Evolutionary conservation across 2,797 vertebrate genomes (phyloP).

Genomic region (Lophotriccus pileatus): DNA sequence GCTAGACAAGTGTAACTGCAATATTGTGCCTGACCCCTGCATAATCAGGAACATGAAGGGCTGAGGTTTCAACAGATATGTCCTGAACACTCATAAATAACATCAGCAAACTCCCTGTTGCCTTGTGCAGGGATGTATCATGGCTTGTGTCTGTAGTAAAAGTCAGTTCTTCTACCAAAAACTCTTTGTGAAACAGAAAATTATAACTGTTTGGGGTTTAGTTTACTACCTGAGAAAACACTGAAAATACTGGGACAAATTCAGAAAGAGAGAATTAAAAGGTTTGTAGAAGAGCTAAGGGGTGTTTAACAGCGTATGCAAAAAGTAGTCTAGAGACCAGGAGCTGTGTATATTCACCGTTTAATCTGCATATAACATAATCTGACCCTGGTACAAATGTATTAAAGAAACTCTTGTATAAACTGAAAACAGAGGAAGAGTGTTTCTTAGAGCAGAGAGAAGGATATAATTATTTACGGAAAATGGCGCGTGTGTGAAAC

Average conservation of each 20-base stretch:
- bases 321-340: not conserved
- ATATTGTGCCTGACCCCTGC: not conserved
- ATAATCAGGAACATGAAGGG: not conserved
- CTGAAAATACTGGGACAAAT: not conserved
- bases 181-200: not conserved
- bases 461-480: not conserved
- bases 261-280: not conserved
- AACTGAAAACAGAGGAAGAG: not conserved
- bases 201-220: not conserved
- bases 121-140: not conserved
- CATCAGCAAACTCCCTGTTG: not conserved
- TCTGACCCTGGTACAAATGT: not conserved
- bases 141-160: rapidly evolving
- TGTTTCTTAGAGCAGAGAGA: not conserved
- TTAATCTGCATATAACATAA: not conserved
- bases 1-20: not conserved
- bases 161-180: not conserved
- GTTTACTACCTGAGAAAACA: not conserved
- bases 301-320: not conserved
- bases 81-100: not conserved
- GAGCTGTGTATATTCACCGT: not conserved
- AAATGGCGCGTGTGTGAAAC: not conserved
- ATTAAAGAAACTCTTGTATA: not conserved
- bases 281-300: not conserved
- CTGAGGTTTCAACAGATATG: not conserved